phyloP scores from a whole-genome alignment of 2,888 invertebrate species.

The Coelinius sp. region DNA sequence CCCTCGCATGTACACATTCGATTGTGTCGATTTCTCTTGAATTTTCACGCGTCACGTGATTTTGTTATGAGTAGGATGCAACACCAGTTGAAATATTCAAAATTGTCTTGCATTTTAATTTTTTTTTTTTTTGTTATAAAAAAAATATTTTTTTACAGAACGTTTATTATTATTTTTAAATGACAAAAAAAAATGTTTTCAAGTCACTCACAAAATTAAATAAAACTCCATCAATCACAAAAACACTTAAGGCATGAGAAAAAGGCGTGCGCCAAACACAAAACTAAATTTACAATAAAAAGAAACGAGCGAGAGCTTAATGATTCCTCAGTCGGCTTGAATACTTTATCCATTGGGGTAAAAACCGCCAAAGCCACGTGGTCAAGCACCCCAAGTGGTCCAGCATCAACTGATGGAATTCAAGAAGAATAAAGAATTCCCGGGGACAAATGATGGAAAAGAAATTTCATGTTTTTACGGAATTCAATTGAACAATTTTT shows the following conservation, averaged over 20 bases:
- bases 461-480: too few relatives aligned
- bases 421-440: constrained; percentile 3
- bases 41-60: constrained; percentile 39
- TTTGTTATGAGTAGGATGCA: not conserved
- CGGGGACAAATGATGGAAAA: not conserved
- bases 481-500: too few relatives aligned
- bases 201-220: not conserved
- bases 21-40: constrained; percentile 26
- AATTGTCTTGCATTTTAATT: not conserved
- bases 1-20: constrained; percentile 5
- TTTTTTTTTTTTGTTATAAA: too few relatives aligned
- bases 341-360: not conserved
- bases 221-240: constrained; percentile 5
- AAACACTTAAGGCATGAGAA: constrained; percentile 15
- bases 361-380: constrained; percentile 11
- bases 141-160: not conserved
- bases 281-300: constrained; percentile 19
- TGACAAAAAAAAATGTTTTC: too few relatives aligned
- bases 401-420: not conserved
- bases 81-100: not conserved
- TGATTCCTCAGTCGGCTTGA: not conserved
- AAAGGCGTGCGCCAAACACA: constrained; percentile 22
- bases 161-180: too few relatives aligned
- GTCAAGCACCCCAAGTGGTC: not conserved
- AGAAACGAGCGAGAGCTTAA: not conserved